Percentiles rank a stretch among this genome's conserved stretches.
These are phyloP conservation scores for Urocitellus parryii DNA, from an alignment of 2,113 vertebrate genomes.

Conservation along the genomic window DNA sequence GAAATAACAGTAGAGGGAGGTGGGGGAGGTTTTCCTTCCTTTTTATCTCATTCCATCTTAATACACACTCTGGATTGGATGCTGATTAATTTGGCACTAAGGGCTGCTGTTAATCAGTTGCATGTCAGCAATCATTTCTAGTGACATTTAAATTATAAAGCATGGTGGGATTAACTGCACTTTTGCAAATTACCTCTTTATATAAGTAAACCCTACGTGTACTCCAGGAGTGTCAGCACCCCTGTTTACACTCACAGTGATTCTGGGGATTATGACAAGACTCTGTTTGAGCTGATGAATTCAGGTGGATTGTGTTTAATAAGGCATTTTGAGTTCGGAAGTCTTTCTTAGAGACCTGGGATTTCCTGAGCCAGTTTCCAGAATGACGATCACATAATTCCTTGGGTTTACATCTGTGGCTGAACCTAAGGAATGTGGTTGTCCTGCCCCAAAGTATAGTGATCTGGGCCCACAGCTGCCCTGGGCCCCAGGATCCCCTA, in stretches of 20 bases:
- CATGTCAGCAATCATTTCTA: conserved; percentile 81
- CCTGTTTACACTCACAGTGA: conserved; percentile 67
- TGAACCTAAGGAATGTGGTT: background rate
- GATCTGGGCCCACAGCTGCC: too few relatives aligned
- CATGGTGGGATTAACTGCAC: conserved; percentile 84
- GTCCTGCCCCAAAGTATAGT: background rate
- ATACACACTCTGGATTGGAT: conserved; percentile 84
- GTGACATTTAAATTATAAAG: conserved; percentile 87
- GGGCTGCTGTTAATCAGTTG: conserved; percentile 85
- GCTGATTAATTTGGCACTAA: conserved; percentile 87
- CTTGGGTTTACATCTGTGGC: background rate
- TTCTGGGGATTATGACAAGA: conserved; percentile 67
- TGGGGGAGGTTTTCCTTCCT: conserved; percentile 54
- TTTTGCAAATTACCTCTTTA: conserved; percentile 87
- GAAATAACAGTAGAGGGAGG: conserved; percentile 55
- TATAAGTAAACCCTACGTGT: conserved; percentile 80
- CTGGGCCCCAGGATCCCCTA: background rate
- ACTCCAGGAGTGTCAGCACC: conserved; percentile 72
- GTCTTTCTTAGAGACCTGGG: background rate
- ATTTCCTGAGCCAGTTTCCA: background rate
- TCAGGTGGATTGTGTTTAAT: conserved; percentile 31
- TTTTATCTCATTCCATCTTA: conserved; percentile 83
- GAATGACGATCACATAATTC: background rate
- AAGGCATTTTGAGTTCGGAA: background rate
- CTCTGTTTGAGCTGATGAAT: conserved; percentile 38